Conservation (phyloP, 2,113 vertebrate genomes). For the Campylomormyrus numenius region DNA sequence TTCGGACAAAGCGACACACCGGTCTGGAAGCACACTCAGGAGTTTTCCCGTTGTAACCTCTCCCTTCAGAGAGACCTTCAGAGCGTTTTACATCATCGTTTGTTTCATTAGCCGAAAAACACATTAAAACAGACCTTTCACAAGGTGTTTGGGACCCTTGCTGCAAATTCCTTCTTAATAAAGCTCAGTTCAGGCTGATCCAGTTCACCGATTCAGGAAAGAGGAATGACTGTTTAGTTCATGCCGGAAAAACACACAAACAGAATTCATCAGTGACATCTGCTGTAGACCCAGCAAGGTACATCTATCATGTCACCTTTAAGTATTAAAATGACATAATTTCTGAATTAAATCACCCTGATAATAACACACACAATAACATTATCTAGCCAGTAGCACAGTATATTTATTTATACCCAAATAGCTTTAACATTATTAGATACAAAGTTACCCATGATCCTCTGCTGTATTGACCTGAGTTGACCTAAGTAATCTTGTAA, state of each 20-base stretch:
- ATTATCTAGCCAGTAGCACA: not conserved
- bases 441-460: not conserved
- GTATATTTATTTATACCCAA: not conserved
- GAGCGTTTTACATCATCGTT: not conserved
- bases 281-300: not conserved
- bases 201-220: not conserved
- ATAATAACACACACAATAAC: not conserved
- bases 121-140: not conserved
- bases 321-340: not conserved
- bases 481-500: not conserved
- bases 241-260: constrained; percentile 14
- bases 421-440: not conserved
- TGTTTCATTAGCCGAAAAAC: not conserved
- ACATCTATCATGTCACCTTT: constrained; percentile 21
- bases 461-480: not conserved
- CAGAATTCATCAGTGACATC: constrained; percentile 14
- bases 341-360: not conserved
- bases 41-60: not conserved
- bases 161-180: not conserved
- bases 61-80: not conserved
- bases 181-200: not conserved
- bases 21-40: too few species aligned
- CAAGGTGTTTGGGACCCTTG: not conserved
- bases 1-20: not conserved
- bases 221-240: constrained; percentile 10